Base-by-base conservation (phyloP, 2,113 vertebrate genomes). In the Petroica traversi region DNA sequence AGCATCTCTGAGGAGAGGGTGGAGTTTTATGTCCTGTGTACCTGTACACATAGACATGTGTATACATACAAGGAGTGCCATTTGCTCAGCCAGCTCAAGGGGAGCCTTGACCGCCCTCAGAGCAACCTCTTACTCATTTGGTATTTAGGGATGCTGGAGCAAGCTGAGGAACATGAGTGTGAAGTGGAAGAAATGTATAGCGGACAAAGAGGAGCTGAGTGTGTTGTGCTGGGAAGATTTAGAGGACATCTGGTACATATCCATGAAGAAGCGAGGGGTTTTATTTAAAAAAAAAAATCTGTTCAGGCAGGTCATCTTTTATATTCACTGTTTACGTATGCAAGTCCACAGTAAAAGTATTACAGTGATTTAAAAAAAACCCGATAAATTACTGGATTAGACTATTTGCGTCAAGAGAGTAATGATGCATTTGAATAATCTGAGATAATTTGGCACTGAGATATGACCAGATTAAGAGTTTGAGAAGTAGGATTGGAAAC, bases 381-480 rank as follows among this genome's bases (percentile, higher is more conserved):
- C 20, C 8, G 3, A 6, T 61, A 75, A 34, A 46, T 80, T 46
- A 62, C 62, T 72, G 77, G 85, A 78, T 95, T 92, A 92, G 85
- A 36, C 46, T 1, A 2, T 26, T 90, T 88, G 54, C 75, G 64
- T 95, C 71, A 85, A 74, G 46, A 51, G 58, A 64, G 34, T 75
- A 87, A 81, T 51, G 57, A 84, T 51, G 52, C 6, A 22, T 93
- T 85, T 45, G 57, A 89, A 84, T 85, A 94, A 74, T 78, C 58
- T 52, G 48, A 85, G 26, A 64, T 67, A 79, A 85, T 85, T 88
- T 93, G 41, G 40, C 41, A 45, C 54, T 80, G 86, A 91, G 52
- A 74, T 83, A 73, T 5, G 43, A 52, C 59, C 20, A 46, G 86
- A 78, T 85, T 43, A 85, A 48, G 55, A 89, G 18, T 72, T 89